Evolutionary conservation across 1,140 invertebrate species (phyloP).

Genomic region (Caenorhabditis inopinata): DNA sequence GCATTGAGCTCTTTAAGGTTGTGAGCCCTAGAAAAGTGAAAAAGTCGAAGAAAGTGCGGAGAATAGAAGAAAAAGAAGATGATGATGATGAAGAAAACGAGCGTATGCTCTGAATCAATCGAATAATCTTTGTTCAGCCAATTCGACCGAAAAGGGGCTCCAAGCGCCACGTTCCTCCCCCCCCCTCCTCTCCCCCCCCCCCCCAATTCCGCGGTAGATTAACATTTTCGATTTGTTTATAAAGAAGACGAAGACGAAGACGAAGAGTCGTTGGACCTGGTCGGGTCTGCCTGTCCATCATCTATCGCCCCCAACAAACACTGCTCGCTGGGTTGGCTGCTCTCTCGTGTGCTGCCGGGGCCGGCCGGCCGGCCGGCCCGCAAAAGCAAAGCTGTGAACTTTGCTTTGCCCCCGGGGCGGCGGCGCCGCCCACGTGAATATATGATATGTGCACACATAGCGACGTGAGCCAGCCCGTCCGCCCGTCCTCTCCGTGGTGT

Average conservation of each 20-base stretch:
- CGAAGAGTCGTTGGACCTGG: no score
- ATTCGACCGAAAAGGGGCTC: background rate
- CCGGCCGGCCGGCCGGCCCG: background rate
- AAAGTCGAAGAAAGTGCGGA: no score
- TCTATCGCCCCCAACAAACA: background rate
- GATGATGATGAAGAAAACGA: no score
- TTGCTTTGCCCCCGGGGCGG: constrained; percentile 24
- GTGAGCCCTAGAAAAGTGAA: no score
- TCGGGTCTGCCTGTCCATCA: background rate
- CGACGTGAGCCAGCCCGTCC: constrained; percentile 32
- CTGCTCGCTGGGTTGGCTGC: background rate
- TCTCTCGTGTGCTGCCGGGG: background rate
- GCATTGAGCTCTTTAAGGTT: no score
- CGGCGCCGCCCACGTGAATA: constrained; percentile 28
- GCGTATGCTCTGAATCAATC: background rate
- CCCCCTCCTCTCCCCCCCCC: no score
- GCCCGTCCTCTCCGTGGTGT: background rate
- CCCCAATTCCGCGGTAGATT: constrained; percentile 9
- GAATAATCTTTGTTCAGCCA: constrained; percentile 16
- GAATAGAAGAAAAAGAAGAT: no score
- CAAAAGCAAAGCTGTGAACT: background rate
- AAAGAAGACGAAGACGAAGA: no score
- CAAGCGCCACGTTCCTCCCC: background rate
- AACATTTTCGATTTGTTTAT: constrained; percentile 31
- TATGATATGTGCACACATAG: constrained; percentile 34